A percentile compares a stretch with the other conserved stretches of the same genome.
phyloP scores from a whole-genome alignment of 2,888 invertebrate genomes.

The Drosophila stalkeri region DNA sequence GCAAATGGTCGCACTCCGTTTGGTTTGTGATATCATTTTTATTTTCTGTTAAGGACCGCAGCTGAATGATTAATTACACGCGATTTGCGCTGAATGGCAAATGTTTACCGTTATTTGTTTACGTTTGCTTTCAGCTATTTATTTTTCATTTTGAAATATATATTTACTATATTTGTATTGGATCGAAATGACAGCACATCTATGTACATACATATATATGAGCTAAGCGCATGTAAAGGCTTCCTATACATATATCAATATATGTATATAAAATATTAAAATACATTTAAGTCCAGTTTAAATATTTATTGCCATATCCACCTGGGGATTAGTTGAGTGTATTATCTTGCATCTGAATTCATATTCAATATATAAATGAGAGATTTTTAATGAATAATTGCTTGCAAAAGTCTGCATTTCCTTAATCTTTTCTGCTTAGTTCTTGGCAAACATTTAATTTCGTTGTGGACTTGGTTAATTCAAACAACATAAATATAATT shows the following conservation, averaged over 20 bases:
- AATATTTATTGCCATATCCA: conserved; percentile 10
- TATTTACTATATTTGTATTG: conserved; percentile 21
- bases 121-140: conserved; percentile 20
- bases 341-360: neutral
- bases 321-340: conserved; percentile 1
- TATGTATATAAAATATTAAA: neutral
- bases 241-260: neutral
- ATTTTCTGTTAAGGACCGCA: conserved; percentile 23
- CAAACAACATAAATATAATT: neutral
- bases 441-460: too few relatives aligned
- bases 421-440: neutral
- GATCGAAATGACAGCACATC: conserved; percentile 26
- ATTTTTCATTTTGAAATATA: conserved; percentile 20
- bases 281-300: conserved; percentile 12
- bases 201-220: conserved; percentile 3
- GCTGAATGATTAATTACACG: conserved; percentile 67
- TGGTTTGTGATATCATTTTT: conserved; percentile 38
- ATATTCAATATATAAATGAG: neutral
- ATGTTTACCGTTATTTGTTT: conserved; percentile 57
- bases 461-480: neutral
- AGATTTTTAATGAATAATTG: conserved; percentile 2
- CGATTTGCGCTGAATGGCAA: conserved; percentile 59
- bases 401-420: neutral
- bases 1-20: conserved; percentile 42
- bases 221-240: conserved; percentile 3